Evolutionary conservation across 2,888 invertebrate species (phyloP), one percentile per base, ranked within the genome.

Genomic region (Dicyrtoma fusca): DNA sequence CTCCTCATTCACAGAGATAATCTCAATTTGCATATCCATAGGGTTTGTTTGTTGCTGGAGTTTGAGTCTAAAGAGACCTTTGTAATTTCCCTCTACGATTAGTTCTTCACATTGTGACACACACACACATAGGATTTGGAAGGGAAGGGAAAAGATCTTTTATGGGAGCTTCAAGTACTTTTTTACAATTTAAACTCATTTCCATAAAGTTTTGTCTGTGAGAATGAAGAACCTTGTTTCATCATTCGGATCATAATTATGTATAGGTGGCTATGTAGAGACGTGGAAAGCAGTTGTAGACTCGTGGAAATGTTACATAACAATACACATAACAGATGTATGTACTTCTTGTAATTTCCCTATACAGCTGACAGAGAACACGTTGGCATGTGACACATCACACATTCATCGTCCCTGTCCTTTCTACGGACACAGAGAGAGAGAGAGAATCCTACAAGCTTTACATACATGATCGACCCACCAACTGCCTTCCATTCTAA

Each of bases 11-110:
- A 64, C 45, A 64, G 21, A 63, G n/a, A n/a, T 44, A 44, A 64
- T 25, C 25, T 57, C 25, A 57, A 57, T 57, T 57, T 57, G 62
- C 62, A 62, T 62, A 42, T 62, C 62, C 44, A 62, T 62, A n/a
- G 23, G 19, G 23, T 55, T 21, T 21, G 19, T 55, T 19, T 3
- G 21, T 23, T 14, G 21, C 19, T 17, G 23, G 26, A 57, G 57
- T 11, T 21, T 13, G 23, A 25, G 25, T 23, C 25, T 21, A 21
- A 21, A 21, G 4, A n/a, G 14, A 49, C 5, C 14, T 49, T 49
- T 49, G 17, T 17, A 49, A n/a, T 49, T 49, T 49, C 34, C 34
- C 4, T 5, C 25, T 23, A 57, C 57, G 57, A 57, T 57, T 57
- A 57, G 57, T 21, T 57, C 25, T 57, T 17, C 14, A 26, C 13